Conservation (phyloP, 2,888 invertebrate species). For the Mechanitis messenoides region DNA sequence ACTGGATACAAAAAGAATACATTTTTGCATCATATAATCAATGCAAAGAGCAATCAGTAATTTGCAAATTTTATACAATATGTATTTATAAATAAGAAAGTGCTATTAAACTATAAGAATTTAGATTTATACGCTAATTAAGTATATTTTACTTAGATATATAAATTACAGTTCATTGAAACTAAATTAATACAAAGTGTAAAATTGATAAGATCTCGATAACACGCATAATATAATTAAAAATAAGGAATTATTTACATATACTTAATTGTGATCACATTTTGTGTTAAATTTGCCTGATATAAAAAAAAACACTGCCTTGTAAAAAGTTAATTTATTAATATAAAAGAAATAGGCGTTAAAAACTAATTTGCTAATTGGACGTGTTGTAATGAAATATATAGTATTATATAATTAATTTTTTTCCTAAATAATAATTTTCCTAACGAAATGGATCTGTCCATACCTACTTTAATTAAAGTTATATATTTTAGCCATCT, state of each 20-base stretch:
- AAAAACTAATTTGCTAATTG: no score
- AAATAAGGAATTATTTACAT: neutral
- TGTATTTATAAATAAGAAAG: neutral
- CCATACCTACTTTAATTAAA: no score
- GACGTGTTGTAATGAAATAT: no score
- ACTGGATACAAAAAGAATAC: no score
- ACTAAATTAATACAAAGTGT: neutral
- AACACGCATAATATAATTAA: constrained; percentile 8
- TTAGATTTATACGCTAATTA: neutral
- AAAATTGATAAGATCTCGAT: constrained; percentile 11
- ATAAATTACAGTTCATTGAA: constrained; percentile 4
- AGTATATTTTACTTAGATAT: neutral
- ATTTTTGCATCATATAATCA: no score
- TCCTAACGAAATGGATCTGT: no score
- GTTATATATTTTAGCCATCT: neutral
- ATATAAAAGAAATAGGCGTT: neutral
- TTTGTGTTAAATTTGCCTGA: neutral
- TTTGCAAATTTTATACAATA: neutral
- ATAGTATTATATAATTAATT: no score
- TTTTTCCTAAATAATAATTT: no score
- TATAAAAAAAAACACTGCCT: constrained; percentile 12
- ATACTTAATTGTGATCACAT: neutral
- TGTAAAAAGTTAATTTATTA: constrained; percentile 12
- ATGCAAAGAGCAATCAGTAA: no score
- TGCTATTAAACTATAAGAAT: constrained; percentile 4